phyloP scores from a whole-genome alignment of 23 tunicate genomes.

The Halocynthia roretzi region DNA sequence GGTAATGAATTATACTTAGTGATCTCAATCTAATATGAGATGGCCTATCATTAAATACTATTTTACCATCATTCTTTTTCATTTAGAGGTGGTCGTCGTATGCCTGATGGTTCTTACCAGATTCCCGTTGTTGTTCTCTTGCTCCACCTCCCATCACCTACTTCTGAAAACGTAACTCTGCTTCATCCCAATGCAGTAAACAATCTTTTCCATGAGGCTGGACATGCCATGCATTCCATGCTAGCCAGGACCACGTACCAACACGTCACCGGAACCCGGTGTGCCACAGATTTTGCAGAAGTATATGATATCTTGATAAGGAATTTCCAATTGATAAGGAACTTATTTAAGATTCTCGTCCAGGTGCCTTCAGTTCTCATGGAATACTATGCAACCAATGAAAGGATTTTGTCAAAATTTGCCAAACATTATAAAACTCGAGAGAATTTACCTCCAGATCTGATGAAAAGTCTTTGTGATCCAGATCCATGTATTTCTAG shows the following conservation, averaged over 20 bases:
- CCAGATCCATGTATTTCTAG: slow-evolving; percentile 39
- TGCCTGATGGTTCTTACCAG: slow-evolving; percentile 81
- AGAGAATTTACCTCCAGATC: slow-evolving; percentile 36
- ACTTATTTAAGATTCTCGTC: not conserved
- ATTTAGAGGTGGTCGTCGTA: slow-evolving; percentile 59
- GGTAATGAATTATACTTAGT: no score
- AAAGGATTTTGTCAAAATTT: slow-evolving; percentile 60
- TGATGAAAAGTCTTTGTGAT: slow-evolving; percentile 39
- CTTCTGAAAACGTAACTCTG: slow-evolving; percentile 11
- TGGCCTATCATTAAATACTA: no score
- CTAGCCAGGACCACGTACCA: slow-evolving; percentile 86
- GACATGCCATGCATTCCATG: slow-evolving; percentile 99
- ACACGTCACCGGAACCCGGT: slow-evolving; percentile 90
- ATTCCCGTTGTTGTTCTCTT: slow-evolving; percentile 72
- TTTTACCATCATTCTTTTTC: not conserved
- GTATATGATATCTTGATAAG: slow-evolving; percentile 16
- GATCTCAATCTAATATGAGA: no score
- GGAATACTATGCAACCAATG: slow-evolving; percentile 84
- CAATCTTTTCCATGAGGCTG: slow-evolving; percentile 92
- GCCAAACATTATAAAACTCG: slow-evolving; percentile 84
- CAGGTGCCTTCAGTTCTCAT: slow-evolving; percentile 87
- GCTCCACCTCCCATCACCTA: slow-evolving; percentile 60
- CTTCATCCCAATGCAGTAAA: slow-evolving; percentile 55
- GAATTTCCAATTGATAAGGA: not conserved
- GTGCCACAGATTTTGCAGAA: slow-evolving; percentile 98